These are phyloP conservation scores for Darevskia nairensis DNA, from an alignment of 2,797 vertebrate genomes.

Conservation along the genomic window DNA sequence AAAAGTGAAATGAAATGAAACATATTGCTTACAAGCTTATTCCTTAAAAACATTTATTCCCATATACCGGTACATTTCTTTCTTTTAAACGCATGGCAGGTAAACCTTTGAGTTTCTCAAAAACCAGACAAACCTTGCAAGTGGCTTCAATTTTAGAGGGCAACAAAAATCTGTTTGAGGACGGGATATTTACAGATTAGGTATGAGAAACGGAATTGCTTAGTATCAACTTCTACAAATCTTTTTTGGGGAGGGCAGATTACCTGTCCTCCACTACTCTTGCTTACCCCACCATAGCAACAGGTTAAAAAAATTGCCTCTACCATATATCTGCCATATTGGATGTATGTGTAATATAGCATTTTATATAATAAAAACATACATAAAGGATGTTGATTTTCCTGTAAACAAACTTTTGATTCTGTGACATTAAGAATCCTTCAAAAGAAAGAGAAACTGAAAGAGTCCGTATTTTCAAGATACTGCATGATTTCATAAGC, in stretches of 20 bases:
- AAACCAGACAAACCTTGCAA: constrained; percentile 45
- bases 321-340: neutral
- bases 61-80: constrained; percentile 12
- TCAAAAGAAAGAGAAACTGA: neutral
- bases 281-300: neutral
- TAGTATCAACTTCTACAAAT: neutral
- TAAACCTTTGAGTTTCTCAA: constrained; percentile 37
- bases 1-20: too few species aligned
- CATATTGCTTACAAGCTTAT: constrained; percentile 39
- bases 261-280: neutral
- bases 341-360: neutral
- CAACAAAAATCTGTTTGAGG: neutral
- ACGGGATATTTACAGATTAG: constrained; percentile 25
- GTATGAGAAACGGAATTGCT: constrained; percentile 24
- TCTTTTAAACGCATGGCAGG: neutral
- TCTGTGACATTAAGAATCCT: neutral
- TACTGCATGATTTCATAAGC: constrained; percentile 45
- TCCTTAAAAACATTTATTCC: constrained; percentile 25
- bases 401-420: constrained; percentile 27
- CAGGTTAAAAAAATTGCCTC: neutral
- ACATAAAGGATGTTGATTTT: constrained; percentile 7
- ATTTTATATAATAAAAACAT: neutral
- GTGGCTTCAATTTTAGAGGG: constrained; percentile 24
- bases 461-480: constrained; percentile 23
- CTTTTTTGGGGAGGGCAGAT: neutral